A percentile compares a stretch with the other conserved stretches of the same genome.
phyloP scores from a whole-genome alignment of 2,888 invertebrate genomes.

The Oscheius myriophilus region DNA sequence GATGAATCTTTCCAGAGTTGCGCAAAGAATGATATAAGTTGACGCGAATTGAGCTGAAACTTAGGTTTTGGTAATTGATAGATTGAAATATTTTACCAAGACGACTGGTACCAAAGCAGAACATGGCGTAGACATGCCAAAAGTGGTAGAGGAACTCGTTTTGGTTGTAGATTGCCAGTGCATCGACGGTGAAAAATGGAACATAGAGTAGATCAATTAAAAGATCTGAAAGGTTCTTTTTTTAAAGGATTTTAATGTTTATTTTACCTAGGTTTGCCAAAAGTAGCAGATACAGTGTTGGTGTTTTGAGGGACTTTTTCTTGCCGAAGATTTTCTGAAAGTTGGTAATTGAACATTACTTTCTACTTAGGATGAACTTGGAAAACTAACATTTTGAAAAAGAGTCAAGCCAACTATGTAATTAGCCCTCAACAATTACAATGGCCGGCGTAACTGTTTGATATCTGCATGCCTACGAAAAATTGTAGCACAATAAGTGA shows the following conservation, averaged over 20 bases:
- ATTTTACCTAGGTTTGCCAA: slow-evolving; percentile 51
- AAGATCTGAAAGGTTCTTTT: slow-evolving; percentile 35
- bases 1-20: slow-evolving; percentile 63
- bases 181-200: slow-evolving; percentile 66
- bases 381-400: background rate
- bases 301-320: slow-evolving; percentile 45
- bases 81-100: slow-evolving; percentile 45
- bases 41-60: slow-evolving; percentile 65
- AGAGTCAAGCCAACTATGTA: no score
- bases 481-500: no score
- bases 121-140: slow-evolving; percentile 64
- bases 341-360: background rate
- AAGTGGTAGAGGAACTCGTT: slow-evolving; percentile 56
- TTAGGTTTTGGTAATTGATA: background rate
- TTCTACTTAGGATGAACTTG: background rate
- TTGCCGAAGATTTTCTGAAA: slow-evolving; percentile 56
- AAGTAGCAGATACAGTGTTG: slow-evolving; percentile 56
- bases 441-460: no score
- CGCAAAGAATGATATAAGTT: slow-evolving; percentile 63
- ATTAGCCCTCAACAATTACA: no score
- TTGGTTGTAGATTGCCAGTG: slow-evolving; percentile 58
- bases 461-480: no score
- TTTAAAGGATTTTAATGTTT: background rate
- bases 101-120: slow-evolving; percentile 56
- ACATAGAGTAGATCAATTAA: slow-evolving; percentile 65